phyloP scores from a whole-genome alignment of 2,888 invertebrate genomes.

The Rosalia funebris region DNA sequence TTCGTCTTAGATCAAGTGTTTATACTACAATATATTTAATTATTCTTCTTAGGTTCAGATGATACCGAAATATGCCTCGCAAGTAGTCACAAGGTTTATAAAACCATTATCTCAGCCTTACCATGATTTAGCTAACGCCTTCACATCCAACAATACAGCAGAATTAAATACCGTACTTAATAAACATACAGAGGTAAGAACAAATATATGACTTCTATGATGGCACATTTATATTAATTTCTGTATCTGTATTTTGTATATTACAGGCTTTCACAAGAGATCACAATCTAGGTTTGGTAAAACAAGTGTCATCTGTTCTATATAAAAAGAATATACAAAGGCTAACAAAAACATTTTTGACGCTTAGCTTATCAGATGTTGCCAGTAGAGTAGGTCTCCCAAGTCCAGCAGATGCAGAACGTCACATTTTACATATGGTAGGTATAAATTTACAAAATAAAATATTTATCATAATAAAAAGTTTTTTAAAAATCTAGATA shows the following conservation, averaged over 20 bases:
- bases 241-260: slow-evolving; percentile 12
- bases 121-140: slow-evolving; percentile 87
- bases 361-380: slow-evolving; percentile 87
- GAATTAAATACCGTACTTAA: slow-evolving; percentile 75
- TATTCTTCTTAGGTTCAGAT: slow-evolving; percentile 66
- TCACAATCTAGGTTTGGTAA: slow-evolving; percentile 81
- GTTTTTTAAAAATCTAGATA: neutral
- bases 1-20: no score
- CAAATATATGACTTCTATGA: no score
- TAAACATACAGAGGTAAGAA: slow-evolving; percentile 80
- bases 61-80: slow-evolving; percentile 92
- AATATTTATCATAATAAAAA: neutral
- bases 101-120: slow-evolving; percentile 89
- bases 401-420: slow-evolving; percentile 89
- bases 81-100: slow-evolving; percentile 86
- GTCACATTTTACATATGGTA: slow-evolving; percentile 95
- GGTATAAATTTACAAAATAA: no score
- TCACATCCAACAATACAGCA: slow-evolving; percentile 77
- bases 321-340: slow-evolving; percentile 97
- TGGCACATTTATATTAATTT: slow-evolving; percentile 6
- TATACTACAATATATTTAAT: no score
- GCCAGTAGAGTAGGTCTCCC: slow-evolving; percentile 88
- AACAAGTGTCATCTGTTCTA: slow-evolving; percentile 87
- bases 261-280: slow-evolving; percentile 75
- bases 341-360: slow-evolving; percentile 93